phyloP scores from a whole-genome alignment of 2,888 invertebrate species.

The Cerceris rybyensis region DNA sequence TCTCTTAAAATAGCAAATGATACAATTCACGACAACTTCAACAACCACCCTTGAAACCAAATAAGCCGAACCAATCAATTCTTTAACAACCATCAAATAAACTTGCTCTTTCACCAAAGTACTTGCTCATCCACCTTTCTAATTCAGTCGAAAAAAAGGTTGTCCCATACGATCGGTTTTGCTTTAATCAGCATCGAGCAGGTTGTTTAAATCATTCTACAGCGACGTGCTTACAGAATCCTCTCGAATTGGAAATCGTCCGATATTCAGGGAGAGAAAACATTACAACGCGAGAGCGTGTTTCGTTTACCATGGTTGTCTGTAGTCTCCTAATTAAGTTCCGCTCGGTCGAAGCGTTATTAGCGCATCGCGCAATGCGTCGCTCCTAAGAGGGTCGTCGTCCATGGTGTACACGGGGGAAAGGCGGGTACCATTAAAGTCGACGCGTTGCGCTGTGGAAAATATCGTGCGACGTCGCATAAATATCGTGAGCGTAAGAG shows the following conservation, averaged over 20 bases:
- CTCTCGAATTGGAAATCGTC: conserved; percentile 40
- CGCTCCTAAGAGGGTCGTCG: conserved; percentile 44
- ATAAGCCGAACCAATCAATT: no score
- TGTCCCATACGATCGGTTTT: no score
- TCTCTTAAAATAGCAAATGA: no score
- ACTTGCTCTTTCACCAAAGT: neutral
- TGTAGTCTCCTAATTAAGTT: conserved; percentile 63
- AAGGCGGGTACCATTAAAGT: conserved; percentile 63
- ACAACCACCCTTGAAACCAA: no score
- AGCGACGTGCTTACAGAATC: conserved; percentile 23
- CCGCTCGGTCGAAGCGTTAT: conserved; percentile 62
- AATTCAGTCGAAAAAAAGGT: neutral
- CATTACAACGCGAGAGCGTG: conserved; percentile 4
- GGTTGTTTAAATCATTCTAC: conserved; percentile 40
- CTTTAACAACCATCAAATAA: no score
- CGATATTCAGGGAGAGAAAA: conserved; percentile 17
- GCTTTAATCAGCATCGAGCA: conserved; percentile 18
- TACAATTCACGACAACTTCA: no score
- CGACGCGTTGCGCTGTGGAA: conserved; percentile 65
- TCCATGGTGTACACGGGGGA: conserved; percentile 20
- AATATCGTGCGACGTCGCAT: conserved; percentile 68
- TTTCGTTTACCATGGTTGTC: conserved; percentile 32
- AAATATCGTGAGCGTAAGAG: conserved; percentile 68
- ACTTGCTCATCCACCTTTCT: neutral
- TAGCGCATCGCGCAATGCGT: conserved; percentile 54